A percentile compares a stretch with the other conserved stretches of the same genome.
phyloP scores from a whole-genome alignment of 2,113 vertebrate genomes.

The Syrrhaptes paradoxus region DNA sequence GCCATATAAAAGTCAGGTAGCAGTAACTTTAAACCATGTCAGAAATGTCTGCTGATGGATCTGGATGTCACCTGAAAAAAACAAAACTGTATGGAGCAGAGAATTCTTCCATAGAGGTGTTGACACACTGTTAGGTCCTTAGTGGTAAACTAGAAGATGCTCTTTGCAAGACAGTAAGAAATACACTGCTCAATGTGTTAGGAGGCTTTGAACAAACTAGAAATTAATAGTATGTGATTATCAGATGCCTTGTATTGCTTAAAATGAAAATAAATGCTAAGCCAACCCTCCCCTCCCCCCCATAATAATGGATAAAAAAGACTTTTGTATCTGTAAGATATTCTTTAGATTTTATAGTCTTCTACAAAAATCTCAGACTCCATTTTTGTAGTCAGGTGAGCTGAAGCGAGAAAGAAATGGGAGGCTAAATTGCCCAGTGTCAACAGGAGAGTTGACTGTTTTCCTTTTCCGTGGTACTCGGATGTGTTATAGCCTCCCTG shows the following conservation, averaged over 20 bases:
- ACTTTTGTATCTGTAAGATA: not conserved
- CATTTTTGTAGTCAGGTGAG: not conserved
- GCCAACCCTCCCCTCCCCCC: not conserved
- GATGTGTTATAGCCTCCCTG: not conserved
- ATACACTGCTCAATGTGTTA: not conserved
- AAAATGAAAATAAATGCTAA: not conserved
- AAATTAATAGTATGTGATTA: not conserved
- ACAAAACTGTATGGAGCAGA: accelerated
- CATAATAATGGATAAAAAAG: not conserved
- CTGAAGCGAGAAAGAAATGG: not conserved
- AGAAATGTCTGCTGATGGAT: not conserved
- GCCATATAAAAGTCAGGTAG: not conserved
- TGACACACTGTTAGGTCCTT: not conserved
- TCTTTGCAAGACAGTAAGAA: not conserved
- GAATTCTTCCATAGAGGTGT: not conserved
- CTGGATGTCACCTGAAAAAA: not conserved
- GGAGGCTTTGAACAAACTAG: not conserved
- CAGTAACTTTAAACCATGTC: not conserved
- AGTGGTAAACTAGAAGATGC: not conserved
- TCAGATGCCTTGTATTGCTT: not conserved
- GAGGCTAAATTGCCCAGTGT: not conserved
- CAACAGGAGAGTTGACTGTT: not conserved
- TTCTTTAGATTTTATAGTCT: not conserved
- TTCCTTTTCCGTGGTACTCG: accelerated
- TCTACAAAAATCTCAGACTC: not conserved